Evolutionary conservation across 1,140 invertebrate species (phyloP), one percentile per base, ranked within the genome.

Genomic region (Marisa cornuarietis): DNA sequence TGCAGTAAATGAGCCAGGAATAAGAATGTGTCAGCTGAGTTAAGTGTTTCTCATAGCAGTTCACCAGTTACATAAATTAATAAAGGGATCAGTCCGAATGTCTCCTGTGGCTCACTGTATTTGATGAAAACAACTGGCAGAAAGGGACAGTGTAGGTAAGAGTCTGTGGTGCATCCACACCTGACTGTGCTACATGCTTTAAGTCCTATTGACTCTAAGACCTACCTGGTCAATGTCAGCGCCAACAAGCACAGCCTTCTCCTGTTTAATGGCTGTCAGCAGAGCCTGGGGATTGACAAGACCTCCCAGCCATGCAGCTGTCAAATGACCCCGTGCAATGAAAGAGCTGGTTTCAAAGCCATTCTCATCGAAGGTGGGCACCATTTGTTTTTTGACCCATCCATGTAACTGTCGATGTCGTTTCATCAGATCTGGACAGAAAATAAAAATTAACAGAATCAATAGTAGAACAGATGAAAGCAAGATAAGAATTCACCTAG

Each of bases 261-360:
- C 90, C 76, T 89, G 89, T 76, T 82, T 81, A 1, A 90, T 63
- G 4, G 89, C 85, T 51, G 85, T 87, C 10, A 90, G 74, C 9
- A 90, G 76, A 14, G 87, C 88, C 77, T 84, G 83, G 18, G 90
- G 90, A 74, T 90, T 90, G 74, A 90, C 89, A 16, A 90, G 83
- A 22, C 90, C 90, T 71, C 90, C 89, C 16, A 90, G 82, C 90
- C 90, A 90, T 22, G 90, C 85, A 11, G 82, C 83, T 16, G 83
- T 82, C 66, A 90, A 83, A 24, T 76, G 82, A 18, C 90, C 90
- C 24, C 86, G 80, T 5, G 86, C 85, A 51, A 87, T 84, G 3
- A 83, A 83, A 6, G 85, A 75, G 49, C 85, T 86, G 22, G 87
- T 83, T 18, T n/a, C 65, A 7, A 78, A 22, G 52, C 79, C 61